These are phyloP conservation scores for Morpho achilles DNA, from an alignment of 2,888 invertebrate genomes.

Conservation along the genomic window DNA sequence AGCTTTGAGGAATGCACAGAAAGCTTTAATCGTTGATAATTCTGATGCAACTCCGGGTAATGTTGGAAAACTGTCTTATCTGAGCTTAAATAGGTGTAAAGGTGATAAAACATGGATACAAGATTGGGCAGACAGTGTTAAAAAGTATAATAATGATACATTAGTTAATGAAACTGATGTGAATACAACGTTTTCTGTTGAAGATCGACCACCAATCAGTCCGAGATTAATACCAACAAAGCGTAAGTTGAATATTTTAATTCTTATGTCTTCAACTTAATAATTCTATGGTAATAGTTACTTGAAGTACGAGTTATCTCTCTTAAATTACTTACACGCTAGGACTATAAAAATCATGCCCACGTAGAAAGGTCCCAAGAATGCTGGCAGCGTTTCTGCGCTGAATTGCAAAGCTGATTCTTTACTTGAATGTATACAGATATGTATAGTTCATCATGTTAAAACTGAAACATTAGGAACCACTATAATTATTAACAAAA, in stretches of 20 bases:
- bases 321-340: too few species aligned
- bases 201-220: conserved; percentile 63
- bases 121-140: conserved; percentile 82
- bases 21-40: conserved; percentile 51
- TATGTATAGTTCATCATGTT: too few species aligned
- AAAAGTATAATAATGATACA: conserved; percentile 68
- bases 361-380: too few species aligned
- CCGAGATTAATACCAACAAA: conserved; percentile 56
- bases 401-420: too few species aligned
- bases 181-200: conserved; percentile 40
- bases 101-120: conserved; percentile 81
- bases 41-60: conserved; percentile 56
- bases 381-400: too few species aligned
- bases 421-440: too few species aligned
- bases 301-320: too few species aligned
- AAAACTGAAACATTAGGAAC: too few species aligned
- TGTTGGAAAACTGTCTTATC: conserved; percentile 62
- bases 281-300: too few species aligned
- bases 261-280: too few species aligned
- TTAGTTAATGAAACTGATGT: conserved; percentile 42
- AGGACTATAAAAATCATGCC: too few species aligned
- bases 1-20: conserved; percentile 60
- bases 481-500: too few species aligned
- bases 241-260: conserved; percentile 49
- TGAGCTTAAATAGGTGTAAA: conserved; percentile 70